These are phyloP conservation scores for Dryobotodes eremita DNA, from an alignment of 2,888 invertebrate species.

Conservation along the genomic window DNA sequence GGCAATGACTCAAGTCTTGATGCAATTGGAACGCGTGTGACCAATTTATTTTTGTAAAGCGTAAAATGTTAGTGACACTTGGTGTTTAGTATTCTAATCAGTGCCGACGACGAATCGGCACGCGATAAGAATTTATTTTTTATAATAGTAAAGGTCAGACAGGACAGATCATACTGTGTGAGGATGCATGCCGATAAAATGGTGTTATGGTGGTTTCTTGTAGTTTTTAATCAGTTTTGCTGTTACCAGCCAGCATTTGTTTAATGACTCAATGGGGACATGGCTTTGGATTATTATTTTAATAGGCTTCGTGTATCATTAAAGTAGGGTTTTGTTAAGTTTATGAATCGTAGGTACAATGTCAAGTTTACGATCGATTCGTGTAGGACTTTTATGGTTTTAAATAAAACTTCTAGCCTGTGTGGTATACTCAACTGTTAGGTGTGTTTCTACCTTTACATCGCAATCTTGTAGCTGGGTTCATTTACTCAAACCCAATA, in stretches of 20 bases:
- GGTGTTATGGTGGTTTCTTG: neutral
- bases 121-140: conserved; percentile 61
- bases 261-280: conserved; percentile 3
- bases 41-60: conserved; percentile 61
- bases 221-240: neutral
- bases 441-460: no score
- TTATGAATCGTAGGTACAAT: neutral
- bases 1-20: conserved; percentile 60
- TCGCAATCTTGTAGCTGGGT: no score
- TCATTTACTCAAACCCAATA: neutral
- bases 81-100: conserved; percentile 67
- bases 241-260: conserved; percentile 28
- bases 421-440: no score
- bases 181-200: conserved; percentile 40
- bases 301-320: conserved; percentile 11
- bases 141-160: conserved; percentile 31
- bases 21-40: conserved; percentile 63
- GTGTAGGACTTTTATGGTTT: neutral
- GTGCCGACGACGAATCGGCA: conserved; percentile 38
- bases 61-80: conserved; percentile 62
- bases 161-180: conserved; percentile 9
- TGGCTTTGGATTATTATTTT: neutral
- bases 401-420: no score
- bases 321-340: conserved; percentile 3
- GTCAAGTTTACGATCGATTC: neutral